Conservation (phyloP, 2,888 invertebrate genomes). For the Chymomyza caudatula region DNA sequence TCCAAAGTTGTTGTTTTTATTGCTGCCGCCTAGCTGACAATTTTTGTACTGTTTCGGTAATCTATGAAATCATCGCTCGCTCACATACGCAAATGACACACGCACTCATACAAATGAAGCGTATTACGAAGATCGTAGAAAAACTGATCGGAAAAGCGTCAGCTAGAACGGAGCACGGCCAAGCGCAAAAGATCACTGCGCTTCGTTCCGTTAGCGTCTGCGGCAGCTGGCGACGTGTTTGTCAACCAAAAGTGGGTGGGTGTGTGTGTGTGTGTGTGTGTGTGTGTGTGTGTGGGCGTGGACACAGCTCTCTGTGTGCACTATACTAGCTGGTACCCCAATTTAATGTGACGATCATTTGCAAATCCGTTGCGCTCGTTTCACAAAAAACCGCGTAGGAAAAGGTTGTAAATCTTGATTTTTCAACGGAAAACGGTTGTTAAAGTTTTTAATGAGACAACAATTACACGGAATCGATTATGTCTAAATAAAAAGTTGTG, state of each 20-base stretch:
- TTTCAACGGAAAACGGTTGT: constrained; percentile 23
- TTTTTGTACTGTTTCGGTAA: constrained; percentile 43
- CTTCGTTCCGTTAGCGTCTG: constrained; percentile 4
- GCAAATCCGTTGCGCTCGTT: no score
- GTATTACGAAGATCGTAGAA: constrained; percentile 24
- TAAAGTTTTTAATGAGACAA: no score
- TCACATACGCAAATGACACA: neutral
- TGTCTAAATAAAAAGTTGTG: no score
- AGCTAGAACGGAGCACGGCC: constrained; percentile 27
- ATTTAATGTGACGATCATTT: no score
- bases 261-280: constrained; percentile 9
- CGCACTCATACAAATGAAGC: constrained; percentile 18
- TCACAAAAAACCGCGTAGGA: no score
- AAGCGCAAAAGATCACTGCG: constrained; percentile 44
- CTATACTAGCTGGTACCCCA: no score
- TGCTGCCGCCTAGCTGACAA: constrained; percentile 26
- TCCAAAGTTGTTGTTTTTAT: neutral
- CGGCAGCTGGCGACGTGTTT: neutral
- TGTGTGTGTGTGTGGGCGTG: constrained; percentile 8
- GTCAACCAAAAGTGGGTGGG: neutral
- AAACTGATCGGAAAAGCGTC: constrained; percentile 23
- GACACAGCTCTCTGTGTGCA: no score
- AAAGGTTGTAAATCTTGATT: constrained; percentile 9
- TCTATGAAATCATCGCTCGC: constrained; percentile 9
- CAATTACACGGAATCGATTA: no score